A percentile compares a stretch with the other conserved stretches of the same genome.
These are phyloP conservation scores for Sakesphorus luctuosus DNA, from an alignment of 2,113 vertebrate genomes.

Conservation along the genomic window DNA sequence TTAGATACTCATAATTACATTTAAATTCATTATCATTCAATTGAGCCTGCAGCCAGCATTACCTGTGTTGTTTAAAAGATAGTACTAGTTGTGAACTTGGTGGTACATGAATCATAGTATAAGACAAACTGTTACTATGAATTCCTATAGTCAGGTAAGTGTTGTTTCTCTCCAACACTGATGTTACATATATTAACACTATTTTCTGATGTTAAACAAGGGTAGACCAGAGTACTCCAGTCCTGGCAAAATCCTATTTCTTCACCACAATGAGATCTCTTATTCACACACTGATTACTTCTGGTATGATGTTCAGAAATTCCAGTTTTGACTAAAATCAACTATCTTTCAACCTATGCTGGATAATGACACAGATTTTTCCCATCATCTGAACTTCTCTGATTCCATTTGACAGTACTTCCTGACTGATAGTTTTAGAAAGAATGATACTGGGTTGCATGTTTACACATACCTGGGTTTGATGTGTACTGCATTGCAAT, in stretches of 20 bases:
- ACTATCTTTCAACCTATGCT: not conserved
- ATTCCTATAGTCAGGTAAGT: not conserved
- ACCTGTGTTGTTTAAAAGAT: not conserved
- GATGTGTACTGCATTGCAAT: constrained; percentile 99
- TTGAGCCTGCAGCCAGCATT: not conserved
- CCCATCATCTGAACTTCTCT: not conserved
- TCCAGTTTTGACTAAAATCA: not conserved
- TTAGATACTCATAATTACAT: not conserved
- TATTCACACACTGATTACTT: not conserved
- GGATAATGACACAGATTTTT: not conserved
- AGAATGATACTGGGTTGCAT: not conserved
- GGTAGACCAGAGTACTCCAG: not conserved
- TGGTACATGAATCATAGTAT: not conserved
- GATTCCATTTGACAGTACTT: not conserved
- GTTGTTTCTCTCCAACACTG: not conserved
- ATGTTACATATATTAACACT: not conserved
- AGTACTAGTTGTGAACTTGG: not conserved
- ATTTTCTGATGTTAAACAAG: not conserved
- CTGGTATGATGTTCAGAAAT: not conserved
- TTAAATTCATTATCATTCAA: not conserved
- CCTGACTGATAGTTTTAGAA: not conserved
- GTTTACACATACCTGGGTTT: constrained; percentile 86
- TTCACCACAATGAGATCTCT: not conserved
- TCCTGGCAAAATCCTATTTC: not conserved
- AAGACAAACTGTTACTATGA: not conserved